phyloP scores from a whole-genome alignment of 2,797 vertebrate species.

The Rhinichthys osculus region DNA sequence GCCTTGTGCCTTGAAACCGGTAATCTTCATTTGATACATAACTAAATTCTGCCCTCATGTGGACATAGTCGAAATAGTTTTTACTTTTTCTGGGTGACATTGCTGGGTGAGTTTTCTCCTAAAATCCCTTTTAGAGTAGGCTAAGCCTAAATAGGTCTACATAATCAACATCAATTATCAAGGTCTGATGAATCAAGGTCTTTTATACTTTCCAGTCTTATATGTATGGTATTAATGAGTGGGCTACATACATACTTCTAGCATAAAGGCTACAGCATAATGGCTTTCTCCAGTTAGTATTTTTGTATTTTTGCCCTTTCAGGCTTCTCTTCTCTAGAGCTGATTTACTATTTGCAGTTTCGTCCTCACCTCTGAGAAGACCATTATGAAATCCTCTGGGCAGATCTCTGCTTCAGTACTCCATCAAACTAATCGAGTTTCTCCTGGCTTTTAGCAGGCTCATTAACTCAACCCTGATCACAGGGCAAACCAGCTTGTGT shows the following conservation, averaged over 20 bases:
- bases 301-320: slow-evolving; percentile 33
- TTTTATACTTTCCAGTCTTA: background rate
- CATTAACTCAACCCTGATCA: slow-evolving; percentile 38
- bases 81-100: background rate
- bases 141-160: background rate
- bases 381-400: slow-evolving; percentile 50
- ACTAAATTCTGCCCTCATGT: slow-evolving; percentile 56
- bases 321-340: slow-evolving; percentile 44
- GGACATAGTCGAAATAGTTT: slow-evolving; percentile 4
- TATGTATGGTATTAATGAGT: background rate
- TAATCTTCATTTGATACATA: slow-evolving; percentile 6
- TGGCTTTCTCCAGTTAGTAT: background rate
- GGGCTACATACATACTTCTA: background rate
- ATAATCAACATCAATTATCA: background rate
- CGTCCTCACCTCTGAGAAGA: slow-evolving; percentile 17
- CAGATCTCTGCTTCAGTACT: slow-evolving; percentile 56
- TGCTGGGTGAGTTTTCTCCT: background rate
- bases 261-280: slow-evolving; percentile 2
- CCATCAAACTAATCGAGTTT: slow-evolving; percentile 61
- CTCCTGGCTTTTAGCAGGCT: slow-evolving; percentile 37
- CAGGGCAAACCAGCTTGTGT: slow-evolving; percentile 2
- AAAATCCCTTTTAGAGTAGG: background rate
- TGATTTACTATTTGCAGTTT: slow-evolving; percentile 18
- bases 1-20: background rate
- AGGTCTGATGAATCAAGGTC: slow-evolving; percentile 1